Base-by-base conservation (phyloP, 1,140 invertebrate species). In the Globodera rostochiensis region DNA sequence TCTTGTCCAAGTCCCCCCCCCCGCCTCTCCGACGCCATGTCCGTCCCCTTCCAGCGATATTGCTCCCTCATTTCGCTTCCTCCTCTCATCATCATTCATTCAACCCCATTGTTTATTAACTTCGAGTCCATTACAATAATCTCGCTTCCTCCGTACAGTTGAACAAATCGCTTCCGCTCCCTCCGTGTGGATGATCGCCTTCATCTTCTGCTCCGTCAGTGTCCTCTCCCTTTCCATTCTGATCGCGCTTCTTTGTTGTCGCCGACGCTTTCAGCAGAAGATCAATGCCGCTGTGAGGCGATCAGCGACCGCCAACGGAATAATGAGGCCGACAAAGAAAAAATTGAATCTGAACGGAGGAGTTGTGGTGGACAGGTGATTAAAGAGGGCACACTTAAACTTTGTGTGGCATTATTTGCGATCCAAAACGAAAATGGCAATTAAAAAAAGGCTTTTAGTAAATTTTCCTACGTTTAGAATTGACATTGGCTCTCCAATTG, bases 401-500 rank as follows among this genome's bases (percentile, higher is more conserved):
- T 8, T 73, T 49, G 50, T 11, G 11, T 71, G 11, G 46, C 36
- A 71, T 71, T 71, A 7, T 71, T 71, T 7, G 4, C 25, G 2
- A 36, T 36, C 25, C 25, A 45, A 71, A 71, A 7, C 11, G 36
- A 71, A 71, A 45, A 71, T 0, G 4, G 36, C 36, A 47, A 71
- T 11, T 11, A 11, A 71, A 73, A 73, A 19, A 5, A n/a, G 11
- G 1, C 5, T 49, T 49, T 73, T 73, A 19, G 21, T 75, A 13
- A 66, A 9, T 46, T 15, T 71, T 19, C 25, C 5, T 25, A n/a
- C 76, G 6, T 79, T 69, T 11, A 79, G 73, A 83, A 70, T 74
- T 46, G 73, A 82, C 19, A 67, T 82, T 83, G 49, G n/a, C 67
- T 67, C 50, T n/a, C 76, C 75, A 21, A 71, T 81, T 11, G 73